phyloP scores from a whole-genome alignment of 2,113 vertebrate genomes.

The Sapayoa aenigma region DNA sequence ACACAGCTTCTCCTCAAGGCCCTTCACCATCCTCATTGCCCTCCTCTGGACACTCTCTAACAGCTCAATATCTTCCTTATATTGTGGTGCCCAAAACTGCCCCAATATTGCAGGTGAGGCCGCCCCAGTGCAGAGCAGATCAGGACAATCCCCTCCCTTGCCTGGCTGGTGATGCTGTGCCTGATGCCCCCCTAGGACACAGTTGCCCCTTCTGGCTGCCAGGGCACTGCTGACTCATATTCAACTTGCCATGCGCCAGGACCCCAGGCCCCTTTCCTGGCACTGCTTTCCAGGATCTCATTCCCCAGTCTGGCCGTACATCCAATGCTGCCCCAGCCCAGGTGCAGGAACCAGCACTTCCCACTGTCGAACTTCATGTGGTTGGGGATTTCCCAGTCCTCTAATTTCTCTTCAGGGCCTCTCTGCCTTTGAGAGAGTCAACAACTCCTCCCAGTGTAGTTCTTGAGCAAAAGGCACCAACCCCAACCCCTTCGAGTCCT shows the following conservation, averaged over 20 bases:
- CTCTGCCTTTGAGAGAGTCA: background rate
- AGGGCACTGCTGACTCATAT: background rate
- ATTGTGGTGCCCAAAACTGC: background rate
- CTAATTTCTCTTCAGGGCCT: background rate
- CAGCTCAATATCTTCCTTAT: background rate
- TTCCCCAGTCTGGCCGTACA: accelerated
- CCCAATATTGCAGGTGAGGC: no score
- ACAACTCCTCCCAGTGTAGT: background rate
- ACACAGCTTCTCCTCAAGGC: background rate
- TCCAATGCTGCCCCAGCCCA: background rate
- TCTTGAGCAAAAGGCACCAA: background rate
- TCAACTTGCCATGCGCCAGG: accelerated
- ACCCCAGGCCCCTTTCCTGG: accelerated
- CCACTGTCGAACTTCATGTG: background rate
- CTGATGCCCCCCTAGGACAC: background rate
- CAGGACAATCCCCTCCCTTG: background rate
- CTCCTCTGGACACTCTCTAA: background rate
- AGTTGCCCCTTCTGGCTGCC: background rate
- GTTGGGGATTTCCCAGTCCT: background rate
- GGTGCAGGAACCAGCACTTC: background rate
- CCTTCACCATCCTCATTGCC: background rate
- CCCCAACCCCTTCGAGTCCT: accelerated
- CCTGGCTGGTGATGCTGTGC: accelerated
- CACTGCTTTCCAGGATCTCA: background rate
- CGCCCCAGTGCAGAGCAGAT: accelerated